These are phyloP conservation scores for Bombylius discolor DNA, from an alignment of 2,888 invertebrate species.

Conservation along the genomic window DNA sequence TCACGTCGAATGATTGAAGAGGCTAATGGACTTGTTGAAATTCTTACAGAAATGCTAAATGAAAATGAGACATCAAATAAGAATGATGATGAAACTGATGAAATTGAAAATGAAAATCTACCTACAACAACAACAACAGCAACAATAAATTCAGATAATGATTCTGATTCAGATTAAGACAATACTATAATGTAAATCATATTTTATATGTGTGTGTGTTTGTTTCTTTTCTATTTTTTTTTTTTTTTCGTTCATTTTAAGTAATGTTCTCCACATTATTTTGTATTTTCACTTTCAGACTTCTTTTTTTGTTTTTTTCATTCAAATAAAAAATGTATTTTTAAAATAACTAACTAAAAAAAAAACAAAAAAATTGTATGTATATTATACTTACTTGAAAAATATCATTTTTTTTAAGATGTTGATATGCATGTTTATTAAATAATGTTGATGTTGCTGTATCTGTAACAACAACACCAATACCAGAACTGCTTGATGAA, in stretches of 20 bases:
- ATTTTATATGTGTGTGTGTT: no score
- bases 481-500: conserved; percentile 32
- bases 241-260: no score
- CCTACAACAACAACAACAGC: no score
- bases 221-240: no score
- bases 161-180: no score
- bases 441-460: conserved; percentile 25
- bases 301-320: no score
- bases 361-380: not conserved
- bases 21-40: conserved; percentile 58
- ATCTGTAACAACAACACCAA: conserved; percentile 29
- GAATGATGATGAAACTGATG: conserved; percentile 16
- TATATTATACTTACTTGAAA: conserved; percentile 21
- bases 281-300: no score
- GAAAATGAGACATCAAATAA: conserved; percentile 46
- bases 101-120: not conserved
- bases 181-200: no score
- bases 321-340: not conserved
- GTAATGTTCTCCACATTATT: no score
- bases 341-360: not conserved
- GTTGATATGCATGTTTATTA: conserved; percentile 25
- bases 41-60: conserved; percentile 56
- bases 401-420: conserved; percentile 26
- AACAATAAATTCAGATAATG: no score
- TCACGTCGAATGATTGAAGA: conserved; percentile 62